Percentiles rank a stretch among this genome's conserved stretches.
phyloP scores from a whole-genome alignment of 2,888 invertebrate genomes.

The Tupiocoris notatus region DNA sequence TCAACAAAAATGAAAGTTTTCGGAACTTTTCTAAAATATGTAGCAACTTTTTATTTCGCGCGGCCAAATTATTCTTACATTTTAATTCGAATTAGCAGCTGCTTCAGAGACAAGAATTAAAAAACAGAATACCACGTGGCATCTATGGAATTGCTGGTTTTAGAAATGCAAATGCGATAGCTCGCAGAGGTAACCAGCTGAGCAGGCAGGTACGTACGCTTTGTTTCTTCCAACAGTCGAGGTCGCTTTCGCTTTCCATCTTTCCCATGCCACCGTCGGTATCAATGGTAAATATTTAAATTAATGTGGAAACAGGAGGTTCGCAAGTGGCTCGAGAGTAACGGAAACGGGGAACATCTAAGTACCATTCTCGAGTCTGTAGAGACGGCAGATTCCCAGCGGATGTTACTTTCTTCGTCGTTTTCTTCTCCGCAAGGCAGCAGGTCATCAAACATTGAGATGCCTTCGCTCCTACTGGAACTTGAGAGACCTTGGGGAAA shows the following conservation, averaged over 20 bases:
- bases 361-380: constrained; percentile 32
- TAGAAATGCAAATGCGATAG: constrained; percentile 40
- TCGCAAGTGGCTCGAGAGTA: background rate
- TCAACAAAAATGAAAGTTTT: no score
- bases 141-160: constrained; percentile 6
- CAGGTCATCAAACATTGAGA: constrained; percentile 33
- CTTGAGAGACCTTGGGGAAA: background rate
- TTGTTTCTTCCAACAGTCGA: background rate
- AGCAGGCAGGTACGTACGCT: constrained; percentile 21
- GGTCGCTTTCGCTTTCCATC: background rate
- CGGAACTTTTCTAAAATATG: no score
- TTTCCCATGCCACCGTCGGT: background rate
- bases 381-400: background rate
- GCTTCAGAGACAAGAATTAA: no score
- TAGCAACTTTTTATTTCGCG: no score
- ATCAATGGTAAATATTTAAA: constrained; percentile 38
- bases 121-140: background rate
- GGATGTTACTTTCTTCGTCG: background rate
- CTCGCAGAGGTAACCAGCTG: constrained; percentile 1
- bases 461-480: background rate
- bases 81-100: no score
- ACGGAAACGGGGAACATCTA: background rate
- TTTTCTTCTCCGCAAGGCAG: constrained; percentile 15
- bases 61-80: no score
- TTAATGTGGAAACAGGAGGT: constrained; percentile 26